Conservation (phyloP, 2,888 invertebrate species). For the Caenorhabditis sinica region DNA sequence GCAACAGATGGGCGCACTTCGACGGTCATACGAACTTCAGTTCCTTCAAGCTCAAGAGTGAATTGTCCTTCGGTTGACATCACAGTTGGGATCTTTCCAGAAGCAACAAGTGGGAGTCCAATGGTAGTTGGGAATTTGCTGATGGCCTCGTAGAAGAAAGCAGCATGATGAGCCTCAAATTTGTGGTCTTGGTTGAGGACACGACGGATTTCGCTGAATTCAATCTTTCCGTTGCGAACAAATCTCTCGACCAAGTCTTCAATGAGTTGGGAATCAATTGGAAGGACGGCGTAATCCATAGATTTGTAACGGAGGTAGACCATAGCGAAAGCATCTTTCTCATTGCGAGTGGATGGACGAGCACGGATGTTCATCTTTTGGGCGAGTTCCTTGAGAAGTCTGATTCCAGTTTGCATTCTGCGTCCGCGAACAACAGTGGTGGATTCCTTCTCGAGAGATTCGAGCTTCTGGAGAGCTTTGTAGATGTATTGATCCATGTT, state of each 20-base stretch:
- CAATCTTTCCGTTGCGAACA: slow-evolving; percentile 60
- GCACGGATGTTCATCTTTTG: slow-evolving; percentile 74
- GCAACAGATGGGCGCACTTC: slow-evolving; percentile 70
- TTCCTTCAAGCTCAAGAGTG: slow-evolving; percentile 53
- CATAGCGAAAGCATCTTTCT: slow-evolving; percentile 67
- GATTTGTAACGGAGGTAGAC: slow-evolving; percentile 74
- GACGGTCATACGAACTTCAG: slow-evolving; percentile 57
- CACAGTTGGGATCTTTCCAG: slow-evolving; percentile 72
- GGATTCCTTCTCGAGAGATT: slow-evolving; percentile 58
- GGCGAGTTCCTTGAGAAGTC: slow-evolving; percentile 70
- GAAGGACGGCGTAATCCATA: slow-evolving; percentile 79
- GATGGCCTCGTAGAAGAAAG: slow-evolving; percentile 68
- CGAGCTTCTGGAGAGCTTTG: slow-evolving; percentile 63
- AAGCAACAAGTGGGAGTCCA: slow-evolving; percentile 76
- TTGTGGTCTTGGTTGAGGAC: slow-evolving; percentile 66
- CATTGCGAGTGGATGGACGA: slow-evolving; percentile 55
- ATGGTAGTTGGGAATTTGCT: slow-evolving; percentile 76
- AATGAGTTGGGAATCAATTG: slow-evolving; percentile 73
- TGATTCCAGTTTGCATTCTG: slow-evolving; percentile 63
- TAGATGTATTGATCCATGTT: slow-evolving; percentile 70
- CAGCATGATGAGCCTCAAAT: slow-evolving; percentile 64
- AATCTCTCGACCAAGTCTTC: slow-evolving; percentile 65
- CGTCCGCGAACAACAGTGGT: slow-evolving; percentile 69
- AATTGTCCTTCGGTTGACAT: slow-evolving; percentile 66
- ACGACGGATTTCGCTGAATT: slow-evolving; percentile 64